Base-by-base conservation (phyloP, 2,113 vertebrate species). In the Microtus ochrogaster region DNA sequence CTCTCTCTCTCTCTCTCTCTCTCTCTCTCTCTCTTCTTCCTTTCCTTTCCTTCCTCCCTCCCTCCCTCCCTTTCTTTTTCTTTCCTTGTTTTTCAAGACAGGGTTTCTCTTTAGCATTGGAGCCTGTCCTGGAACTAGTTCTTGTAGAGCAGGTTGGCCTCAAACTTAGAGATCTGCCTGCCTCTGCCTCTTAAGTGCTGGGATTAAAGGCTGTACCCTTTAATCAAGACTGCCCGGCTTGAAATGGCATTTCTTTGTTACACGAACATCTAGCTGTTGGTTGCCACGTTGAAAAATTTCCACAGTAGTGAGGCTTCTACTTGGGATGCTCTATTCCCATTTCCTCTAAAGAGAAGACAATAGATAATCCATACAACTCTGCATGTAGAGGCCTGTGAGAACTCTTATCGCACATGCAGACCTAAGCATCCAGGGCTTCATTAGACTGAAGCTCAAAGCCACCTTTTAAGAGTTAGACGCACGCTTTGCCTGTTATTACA, bases 401-500 rank as follows among this genome's bases (percentile, higher is more conserved):
- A 92, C n/a, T 21, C 13, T 4, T 83, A 87, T 47, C 82, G 21
- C 10, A 61, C 6, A 65, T 0, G 4, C 55, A 24, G 26, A 7
- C 39, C 61, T 73, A 73, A 26, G 83, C 4, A 66, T 1, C 72
- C n/a, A 26, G 26, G 52, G 61, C 55, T 89, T 52, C 52, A 61
- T 33, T 70, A 66, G 33, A 90, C 74, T 61, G 36, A 44, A 81
- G n/a, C 76, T 82, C 78, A 94, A 88, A 94, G 68, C n/a, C 21
- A 13, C 39, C 39, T 36, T 76, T 83, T 65, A 72, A 90, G 78
- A 95, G 12, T 30, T 41, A 66, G 28, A 82, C 30, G 33, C 5
- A 76, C 33, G 87, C 76, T 13, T 63, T 93, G n/a, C 90, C 93
- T 89, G 33, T 33, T 63, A 81, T 58, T 72, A 24, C 21, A 21